Base-by-base conservation (phyloP, 1,140 invertebrate genomes). In the Arctopsyche grandis region DNA sequence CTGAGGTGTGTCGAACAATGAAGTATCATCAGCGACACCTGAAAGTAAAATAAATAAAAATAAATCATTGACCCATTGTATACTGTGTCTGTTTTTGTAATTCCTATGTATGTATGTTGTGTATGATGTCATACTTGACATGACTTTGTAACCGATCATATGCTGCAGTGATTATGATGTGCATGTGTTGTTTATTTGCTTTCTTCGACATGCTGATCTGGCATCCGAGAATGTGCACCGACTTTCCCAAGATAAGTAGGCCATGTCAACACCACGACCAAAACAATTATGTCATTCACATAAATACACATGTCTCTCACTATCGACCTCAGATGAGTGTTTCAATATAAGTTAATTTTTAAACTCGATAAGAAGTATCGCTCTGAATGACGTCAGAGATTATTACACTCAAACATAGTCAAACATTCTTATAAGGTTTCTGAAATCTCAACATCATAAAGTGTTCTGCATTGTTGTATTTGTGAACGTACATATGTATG, bases 251-350 rank as follows among this genome's bases (percentile, higher is more conserved):
- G 66, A 69, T 69, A 69, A 69, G 66, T 69, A 43, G 56, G 56
- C 56, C 56, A 60, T 9, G 56, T 19, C 56, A 60, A 60, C 56
- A 60, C 56, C 56, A 21, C 56, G 14, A 69, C 66, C 66, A 69
- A 69, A 69, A 69, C 66, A 69, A 69, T 69, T 69, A 69, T 43
- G 66, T 69, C 66, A 69, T 69, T 69, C 24, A 69, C 66, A 69
- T 14, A 69, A 69, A 69, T 69, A 69, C 24, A 69, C 29, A 69
- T 69, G 66, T 69, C 21, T 69, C 21, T n/a, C 14, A 21, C 12
- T 29, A 69, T 29, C 66, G 22, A 29, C 22, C 24, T 29, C 9
- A 14, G 26, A 56, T 21, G 14, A 10, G 29, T 69, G 22, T 26
- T 69, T 29, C 66, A 29, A 26, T 26, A 69, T 14, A 38, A 10